Evolutionary conservation across 1,140 invertebrate genomes (phyloP).

Genomic region (Parasteatoda tepidariorum): DNA sequence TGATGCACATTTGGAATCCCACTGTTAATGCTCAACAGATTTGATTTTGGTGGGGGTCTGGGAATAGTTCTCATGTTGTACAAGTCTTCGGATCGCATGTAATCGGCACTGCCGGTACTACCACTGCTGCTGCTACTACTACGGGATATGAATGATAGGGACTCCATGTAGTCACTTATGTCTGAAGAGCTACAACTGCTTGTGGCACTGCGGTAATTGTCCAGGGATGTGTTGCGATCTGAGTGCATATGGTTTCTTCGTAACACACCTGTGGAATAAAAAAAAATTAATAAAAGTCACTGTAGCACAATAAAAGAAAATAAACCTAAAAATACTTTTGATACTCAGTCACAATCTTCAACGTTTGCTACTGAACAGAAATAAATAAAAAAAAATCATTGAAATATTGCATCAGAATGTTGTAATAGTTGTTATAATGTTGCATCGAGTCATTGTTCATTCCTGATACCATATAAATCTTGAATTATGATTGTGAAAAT

Average conservation of each 20-base stretch:
- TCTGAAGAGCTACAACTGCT: conserved; percentile 51
- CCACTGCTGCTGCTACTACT: conserved; percentile 52
- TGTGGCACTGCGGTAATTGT: conserved; percentile 29
- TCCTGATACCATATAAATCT: too few species aligned
- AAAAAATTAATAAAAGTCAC: too few species aligned
- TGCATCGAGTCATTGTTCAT: too few species aligned
- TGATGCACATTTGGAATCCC: background rate
- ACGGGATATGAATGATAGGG: conserved; percentile 32
- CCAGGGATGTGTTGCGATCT: background rate
- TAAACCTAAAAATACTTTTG: too few species aligned
- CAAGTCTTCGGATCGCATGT: conserved; percentile 45
- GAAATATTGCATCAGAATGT: too few species aligned
- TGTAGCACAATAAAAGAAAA: too few species aligned
- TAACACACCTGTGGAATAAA: conserved; percentile 12
- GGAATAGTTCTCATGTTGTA: conserved; percentile 8
- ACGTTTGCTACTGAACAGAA: too few species aligned
- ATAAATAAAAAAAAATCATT: too few species aligned
- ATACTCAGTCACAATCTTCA: too few species aligned
- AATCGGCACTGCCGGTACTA: conserved; percentile 43
- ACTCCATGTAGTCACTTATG: conserved; percentile 50
- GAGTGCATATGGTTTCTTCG: conserved; percentile 5
- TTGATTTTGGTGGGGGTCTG: conserved; percentile 17
- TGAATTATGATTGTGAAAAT: too few species aligned
- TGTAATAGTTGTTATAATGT: too few species aligned
- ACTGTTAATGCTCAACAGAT: background rate